Conservation (phyloP, 2,888 invertebrate species). For the Tinea semifulvella region DNA sequence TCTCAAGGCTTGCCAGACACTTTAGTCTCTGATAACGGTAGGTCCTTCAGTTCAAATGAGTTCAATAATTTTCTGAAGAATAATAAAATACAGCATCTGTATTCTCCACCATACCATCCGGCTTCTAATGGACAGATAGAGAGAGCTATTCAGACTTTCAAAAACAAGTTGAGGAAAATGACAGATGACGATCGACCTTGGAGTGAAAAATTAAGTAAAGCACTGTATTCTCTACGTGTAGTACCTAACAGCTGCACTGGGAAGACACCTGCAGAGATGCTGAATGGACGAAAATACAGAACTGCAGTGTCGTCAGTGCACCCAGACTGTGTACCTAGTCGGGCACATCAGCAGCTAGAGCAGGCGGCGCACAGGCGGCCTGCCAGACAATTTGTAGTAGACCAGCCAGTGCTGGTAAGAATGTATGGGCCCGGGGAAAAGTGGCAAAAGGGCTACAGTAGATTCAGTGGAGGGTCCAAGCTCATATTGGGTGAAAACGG, state of each 20-base stretch:
- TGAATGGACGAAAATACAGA: not conserved
- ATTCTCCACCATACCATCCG: not conserved
- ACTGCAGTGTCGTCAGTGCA: not conserved
- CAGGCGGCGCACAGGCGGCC: too few relatives aligned
- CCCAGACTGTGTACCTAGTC: too few relatives aligned
- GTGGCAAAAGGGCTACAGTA: too few relatives aligned
- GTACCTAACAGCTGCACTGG: not conserved
- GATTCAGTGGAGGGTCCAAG: too few relatives aligned
- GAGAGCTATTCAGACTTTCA: conserved; percentile 1
- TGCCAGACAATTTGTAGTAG: too few relatives aligned
- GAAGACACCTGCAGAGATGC: conserved; percentile 2
- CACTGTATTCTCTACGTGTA: not conserved
- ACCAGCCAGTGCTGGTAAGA: too few relatives aligned
- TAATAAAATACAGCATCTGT: not conserved
- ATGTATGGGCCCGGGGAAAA: too few relatives aligned
- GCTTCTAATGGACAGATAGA: not conserved
- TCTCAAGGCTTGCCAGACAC: not conserved
- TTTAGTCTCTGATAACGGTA: conserved; percentile 1
- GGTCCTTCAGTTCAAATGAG: not conserved
- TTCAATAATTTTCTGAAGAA: not conserved
- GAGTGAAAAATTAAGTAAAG: not conserved
- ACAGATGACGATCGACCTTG: not conserved
- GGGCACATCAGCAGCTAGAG: too few relatives aligned
- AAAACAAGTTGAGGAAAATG: not conserved
- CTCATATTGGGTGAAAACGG: too few relatives aligned